These are phyloP conservation scores for Cyprinodon brontotheroides DNA, from an alignment of 2,113 vertebrate species.

Conservation along the genomic window DNA sequence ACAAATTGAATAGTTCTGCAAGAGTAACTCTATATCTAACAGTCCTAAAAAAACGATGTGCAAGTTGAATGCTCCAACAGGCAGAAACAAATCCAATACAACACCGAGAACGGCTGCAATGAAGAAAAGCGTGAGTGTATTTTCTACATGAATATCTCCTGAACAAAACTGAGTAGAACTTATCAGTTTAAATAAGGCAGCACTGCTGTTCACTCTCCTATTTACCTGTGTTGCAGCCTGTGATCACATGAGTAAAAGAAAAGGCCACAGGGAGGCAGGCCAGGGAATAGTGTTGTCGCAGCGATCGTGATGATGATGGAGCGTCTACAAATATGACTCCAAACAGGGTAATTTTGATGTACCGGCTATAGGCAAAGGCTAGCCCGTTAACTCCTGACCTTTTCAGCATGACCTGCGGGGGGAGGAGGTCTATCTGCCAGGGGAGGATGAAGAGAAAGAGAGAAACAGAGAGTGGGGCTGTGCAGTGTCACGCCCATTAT, in stretches of 20 bases:
- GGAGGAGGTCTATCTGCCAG: slow-evolving; percentile 52
- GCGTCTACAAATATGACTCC: slow-evolving; percentile 82
- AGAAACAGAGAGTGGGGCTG: slow-evolving; percentile 74
- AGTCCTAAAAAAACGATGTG: slow-evolving; percentile 61
- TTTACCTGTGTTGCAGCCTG: slow-evolving; percentile 62
- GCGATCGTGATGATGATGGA: slow-evolving; percentile 80
- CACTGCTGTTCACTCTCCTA: slow-evolving; percentile 62
- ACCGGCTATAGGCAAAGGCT: slow-evolving; percentile 73
- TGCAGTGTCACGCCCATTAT: slow-evolving; percentile 85
- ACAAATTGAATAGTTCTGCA: slow-evolving; percentile 64
- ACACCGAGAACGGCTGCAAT: slow-evolving; percentile 50
- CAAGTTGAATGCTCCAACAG: slow-evolving; percentile 60
- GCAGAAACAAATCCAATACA: slow-evolving; percentile 68
- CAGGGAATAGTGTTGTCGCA: slow-evolving; percentile 73
- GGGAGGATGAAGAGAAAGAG: slow-evolving; percentile 65
- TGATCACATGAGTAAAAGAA: slow-evolving; percentile 56
- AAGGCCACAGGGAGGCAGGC: slow-evolving; percentile 66
- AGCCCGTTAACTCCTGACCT: slow-evolving; percentile 83
- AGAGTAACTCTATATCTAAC: slow-evolving; percentile 73
- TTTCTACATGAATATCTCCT: slow-evolving; percentile 33
- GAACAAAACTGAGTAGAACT: slow-evolving; percentile 52
- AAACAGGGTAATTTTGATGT: slow-evolving; percentile 82
- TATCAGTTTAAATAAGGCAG: slow-evolving; percentile 73
- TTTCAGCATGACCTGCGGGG: slow-evolving; percentile 74
- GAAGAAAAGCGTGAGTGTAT: slow-evolving; percentile 33